These are phyloP conservation scores for Caenorhabditis parvicauda DNA, from an alignment of 2,888 invertebrate species.

Conservation along the genomic window DNA sequence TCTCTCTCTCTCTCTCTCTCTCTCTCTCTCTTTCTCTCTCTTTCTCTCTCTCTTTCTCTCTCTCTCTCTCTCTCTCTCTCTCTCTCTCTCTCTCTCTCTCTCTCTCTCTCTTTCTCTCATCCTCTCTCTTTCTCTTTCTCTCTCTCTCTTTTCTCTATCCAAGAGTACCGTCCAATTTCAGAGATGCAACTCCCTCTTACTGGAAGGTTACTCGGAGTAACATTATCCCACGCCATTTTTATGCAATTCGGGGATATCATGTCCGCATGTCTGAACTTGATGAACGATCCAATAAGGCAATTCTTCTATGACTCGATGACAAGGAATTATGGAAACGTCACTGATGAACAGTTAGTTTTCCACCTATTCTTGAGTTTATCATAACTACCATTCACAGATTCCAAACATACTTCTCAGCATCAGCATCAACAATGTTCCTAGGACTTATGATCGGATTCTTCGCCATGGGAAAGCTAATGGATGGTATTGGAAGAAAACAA, in stretches of 20 bases:
- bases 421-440: slow-evolving; percentile 45
- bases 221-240: slow-evolving; percentile 45
- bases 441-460: slow-evolving; percentile 47
- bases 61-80: not conserved
- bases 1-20: too few species aligned
- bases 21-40: too few species aligned
- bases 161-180: too few species aligned
- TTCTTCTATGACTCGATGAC: slow-evolving; percentile 41
- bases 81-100: too few species aligned
- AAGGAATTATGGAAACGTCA: slow-evolving; percentile 25
- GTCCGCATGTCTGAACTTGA: slow-evolving; percentile 44
- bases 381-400: slow-evolving; percentile 29
- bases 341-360: slow-evolving; percentile 13
- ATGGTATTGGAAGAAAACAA: slow-evolving; percentile 44
- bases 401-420: slow-evolving; percentile 46
- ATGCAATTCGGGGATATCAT: slow-evolving; percentile 51
- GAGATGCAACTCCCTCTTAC: slow-evolving; percentile 9
- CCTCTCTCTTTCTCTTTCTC: too few species aligned
- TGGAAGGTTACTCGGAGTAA: slow-evolving; percentile 32
- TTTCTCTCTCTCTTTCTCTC: not conserved
- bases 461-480: slow-evolving; percentile 49
- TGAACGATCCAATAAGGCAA: slow-evolving; percentile 44
- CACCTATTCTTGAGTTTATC: not conserved
- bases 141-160: too few species aligned
- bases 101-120: too few species aligned